Percentiles rank a stretch among this genome's conserved stretches.
Evolutionary conservation across 2,113 vertebrate species (phyloP).

Genomic region (Nerophis lumbriciformis): DNA sequence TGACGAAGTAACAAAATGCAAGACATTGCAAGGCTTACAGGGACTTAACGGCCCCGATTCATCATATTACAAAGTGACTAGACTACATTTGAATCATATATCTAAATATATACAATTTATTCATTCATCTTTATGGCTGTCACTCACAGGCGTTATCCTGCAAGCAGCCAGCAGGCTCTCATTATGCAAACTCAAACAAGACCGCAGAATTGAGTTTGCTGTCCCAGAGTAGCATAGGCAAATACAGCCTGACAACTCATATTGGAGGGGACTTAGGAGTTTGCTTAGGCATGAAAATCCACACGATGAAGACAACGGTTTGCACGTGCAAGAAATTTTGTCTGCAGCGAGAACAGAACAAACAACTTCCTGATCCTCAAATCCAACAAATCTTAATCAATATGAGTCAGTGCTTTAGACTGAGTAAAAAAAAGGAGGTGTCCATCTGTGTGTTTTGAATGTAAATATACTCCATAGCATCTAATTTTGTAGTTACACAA

Average conservation of each 20-base stretch:
- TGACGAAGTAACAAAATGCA: constrained; percentile 16
- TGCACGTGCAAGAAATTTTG: constrained; percentile 39
- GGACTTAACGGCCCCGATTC: not conserved
- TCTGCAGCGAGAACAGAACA: constrained; percentile 50
- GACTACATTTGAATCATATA: constrained; percentile 20
- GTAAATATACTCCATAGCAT: constrained; percentile 12
- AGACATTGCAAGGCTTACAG: not conserved
- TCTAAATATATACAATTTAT: constrained; percentile 36
- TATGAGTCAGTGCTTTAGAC: constrained; percentile 31
- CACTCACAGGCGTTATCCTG: constrained; percentile 56
- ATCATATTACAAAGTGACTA: constrained; percentile 11
- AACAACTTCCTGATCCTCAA: constrained; percentile 49
- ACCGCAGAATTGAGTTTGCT: constrained; percentile 61
- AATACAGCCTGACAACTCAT: constrained; percentile 63
- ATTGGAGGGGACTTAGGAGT: constrained; percentile 56
- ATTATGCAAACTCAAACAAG: constrained; percentile 71
- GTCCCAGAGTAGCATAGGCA: constrained; percentile 65
- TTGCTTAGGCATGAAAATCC: constrained; percentile 43
- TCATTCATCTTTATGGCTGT: constrained; percentile 48
- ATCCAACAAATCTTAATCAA: constrained; percentile 51
- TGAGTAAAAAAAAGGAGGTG: constrained; percentile 31
- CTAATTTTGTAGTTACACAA: constrained; percentile 7
- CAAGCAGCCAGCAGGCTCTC: constrained; percentile 55
- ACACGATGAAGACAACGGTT: constrained; percentile 42
- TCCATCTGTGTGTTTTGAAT: constrained; percentile 35